Evolutionary conservation across 2,888 invertebrate species (phyloP).

Genomic region (Pharmacophagus antenor): DNA sequence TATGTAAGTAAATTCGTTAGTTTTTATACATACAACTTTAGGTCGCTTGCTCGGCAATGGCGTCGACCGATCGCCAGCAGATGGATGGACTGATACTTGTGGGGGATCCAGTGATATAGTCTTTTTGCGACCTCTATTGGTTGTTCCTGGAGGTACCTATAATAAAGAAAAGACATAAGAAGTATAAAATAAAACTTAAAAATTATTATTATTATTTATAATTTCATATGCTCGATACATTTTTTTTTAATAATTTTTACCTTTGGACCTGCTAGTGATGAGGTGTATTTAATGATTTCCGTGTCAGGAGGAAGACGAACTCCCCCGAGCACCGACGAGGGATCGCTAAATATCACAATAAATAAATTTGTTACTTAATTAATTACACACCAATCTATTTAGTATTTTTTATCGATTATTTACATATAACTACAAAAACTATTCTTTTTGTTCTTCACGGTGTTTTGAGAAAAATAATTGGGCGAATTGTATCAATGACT

Average conservation of each 20-base stretch:
- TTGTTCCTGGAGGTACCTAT: slow-evolving; percentile 88
- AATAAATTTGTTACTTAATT: not conserved
- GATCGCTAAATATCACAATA: slow-evolving; percentile 80
- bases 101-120: slow-evolving; percentile 91
- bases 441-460: too few relatives aligned
- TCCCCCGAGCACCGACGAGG: slow-evolving; percentile 90
- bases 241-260: slow-evolving; percentile 52
- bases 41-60: slow-evolving; percentile 67
- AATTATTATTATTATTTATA: not conserved
- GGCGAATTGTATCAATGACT: too few relatives aligned
- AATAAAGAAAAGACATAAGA: not conserved
- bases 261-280: slow-evolving; percentile 92
- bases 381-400: too few relatives aligned
- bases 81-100: slow-evolving; percentile 73
- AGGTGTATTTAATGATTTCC: slow-evolving; percentile 94
- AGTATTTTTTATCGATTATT: too few relatives aligned
- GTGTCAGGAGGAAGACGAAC: slow-evolving; percentile 93
- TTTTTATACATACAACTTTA: slow-evolving; percentile 67
- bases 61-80: slow-evolving; percentile 50
- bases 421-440: too few relatives aligned
- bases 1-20: not conserved
- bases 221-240: too few relatives aligned
- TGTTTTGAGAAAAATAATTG: too few relatives aligned
- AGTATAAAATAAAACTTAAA: not conserved
- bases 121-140: slow-evolving; percentile 92